phyloP scores from a whole-genome alignment of 2,113 vertebrate genomes.

The Gnathonemus longibarbis region DNA sequence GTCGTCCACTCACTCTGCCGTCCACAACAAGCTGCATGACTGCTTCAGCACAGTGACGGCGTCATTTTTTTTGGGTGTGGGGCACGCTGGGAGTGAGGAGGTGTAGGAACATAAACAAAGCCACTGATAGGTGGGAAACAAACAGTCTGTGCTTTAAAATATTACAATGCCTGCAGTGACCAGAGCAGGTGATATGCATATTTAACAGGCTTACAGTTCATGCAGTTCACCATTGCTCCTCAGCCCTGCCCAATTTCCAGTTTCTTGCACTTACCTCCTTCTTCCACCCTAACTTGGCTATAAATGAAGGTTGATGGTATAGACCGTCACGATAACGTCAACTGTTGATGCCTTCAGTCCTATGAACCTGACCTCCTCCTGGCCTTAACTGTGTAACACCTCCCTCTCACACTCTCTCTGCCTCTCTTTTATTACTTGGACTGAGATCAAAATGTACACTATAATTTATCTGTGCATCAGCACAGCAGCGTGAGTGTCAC shows the following conservation, averaged over 20 bases:
- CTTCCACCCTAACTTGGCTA: slow-evolving; percentile 62
- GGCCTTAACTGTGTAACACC: slow-evolving; percentile 29
- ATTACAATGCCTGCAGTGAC: slow-evolving; percentile 63
- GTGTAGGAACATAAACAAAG: slow-evolving; percentile 31
- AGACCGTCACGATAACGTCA: slow-evolving; percentile 59
- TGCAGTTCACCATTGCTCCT: slow-evolving; percentile 49
- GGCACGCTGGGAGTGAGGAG: slow-evolving; percentile 32
- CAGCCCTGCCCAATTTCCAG: slow-evolving; percentile 43
- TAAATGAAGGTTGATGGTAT: slow-evolving; percentile 53
- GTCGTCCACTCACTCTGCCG: slow-evolving; percentile 56
- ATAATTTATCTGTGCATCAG: slow-evolving; percentile 13
- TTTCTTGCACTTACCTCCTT: slow-evolving; percentile 30
- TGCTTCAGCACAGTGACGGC: slow-evolving; percentile 64
- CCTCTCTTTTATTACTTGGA: not conserved
- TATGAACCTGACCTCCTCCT: slow-evolving; percentile 37
- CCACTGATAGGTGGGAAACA: slow-evolving; percentile 28
- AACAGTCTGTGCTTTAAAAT: slow-evolving; percentile 34
- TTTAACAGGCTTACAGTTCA: slow-evolving; percentile 61
- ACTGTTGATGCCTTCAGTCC: slow-evolving; percentile 60
- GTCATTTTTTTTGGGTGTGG: slow-evolving; percentile 43
- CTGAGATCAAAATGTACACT: slow-evolving; percentile 19
- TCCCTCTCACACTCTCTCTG: not conserved
- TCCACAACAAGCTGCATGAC: slow-evolving; percentile 59
- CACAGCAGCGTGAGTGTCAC: slow-evolving; percentile 21
- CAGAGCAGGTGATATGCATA: slow-evolving; percentile 62